Evolutionary conservation across 2,888 invertebrate species (phyloP).

Genomic region (Hydroisotoma schaefferi): DNA sequence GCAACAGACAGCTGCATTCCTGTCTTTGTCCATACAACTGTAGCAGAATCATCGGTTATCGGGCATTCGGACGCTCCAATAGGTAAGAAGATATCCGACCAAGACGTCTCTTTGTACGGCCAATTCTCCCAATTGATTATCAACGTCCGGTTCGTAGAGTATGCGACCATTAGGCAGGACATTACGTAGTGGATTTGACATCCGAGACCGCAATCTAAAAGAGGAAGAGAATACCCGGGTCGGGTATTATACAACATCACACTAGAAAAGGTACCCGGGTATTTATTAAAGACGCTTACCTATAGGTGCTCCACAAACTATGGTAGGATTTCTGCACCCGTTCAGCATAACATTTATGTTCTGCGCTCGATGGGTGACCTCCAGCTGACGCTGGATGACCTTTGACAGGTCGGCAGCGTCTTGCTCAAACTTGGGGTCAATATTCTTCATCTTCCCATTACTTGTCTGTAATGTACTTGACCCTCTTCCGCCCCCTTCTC

Average conservation of each 20-base stretch:
- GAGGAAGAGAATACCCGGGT: neutral
- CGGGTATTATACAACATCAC: neutral
- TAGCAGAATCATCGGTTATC: slow-evolving; percentile 21
- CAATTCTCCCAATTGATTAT: slow-evolving; percentile 28
- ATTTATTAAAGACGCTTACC: neutral
- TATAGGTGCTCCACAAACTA: slow-evolving; percentile 2
- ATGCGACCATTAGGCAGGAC: slow-evolving; percentile 34
- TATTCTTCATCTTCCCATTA: no score
- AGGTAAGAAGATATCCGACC: slow-evolving; percentile 32
- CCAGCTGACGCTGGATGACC: slow-evolving; percentile 5
- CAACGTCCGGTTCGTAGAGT: slow-evolving; percentile 25
- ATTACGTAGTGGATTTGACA: slow-evolving; percentile 39
- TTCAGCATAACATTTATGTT: neutral
- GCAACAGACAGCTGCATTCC: slow-evolving; percentile 18
- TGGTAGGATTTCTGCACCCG: neutral
- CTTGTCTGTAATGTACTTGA: slow-evolving; percentile 1
- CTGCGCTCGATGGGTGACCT: neutral
- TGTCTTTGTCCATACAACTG: slow-evolving; percentile 27
- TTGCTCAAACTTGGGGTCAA: slow-evolving; percentile 10
- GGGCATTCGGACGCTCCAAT: slow-evolving; percentile 26
- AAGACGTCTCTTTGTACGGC: slow-evolving; percentile 24
- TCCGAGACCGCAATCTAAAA: slow-evolving; percentile 33
- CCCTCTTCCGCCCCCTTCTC: no score
- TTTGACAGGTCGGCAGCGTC: slow-evolving; percentile 11
- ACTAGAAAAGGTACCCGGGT: neutral